phyloP scores from a whole-genome alignment of 2,888 invertebrate species.

The Caenorhabditis afra region DNA sequence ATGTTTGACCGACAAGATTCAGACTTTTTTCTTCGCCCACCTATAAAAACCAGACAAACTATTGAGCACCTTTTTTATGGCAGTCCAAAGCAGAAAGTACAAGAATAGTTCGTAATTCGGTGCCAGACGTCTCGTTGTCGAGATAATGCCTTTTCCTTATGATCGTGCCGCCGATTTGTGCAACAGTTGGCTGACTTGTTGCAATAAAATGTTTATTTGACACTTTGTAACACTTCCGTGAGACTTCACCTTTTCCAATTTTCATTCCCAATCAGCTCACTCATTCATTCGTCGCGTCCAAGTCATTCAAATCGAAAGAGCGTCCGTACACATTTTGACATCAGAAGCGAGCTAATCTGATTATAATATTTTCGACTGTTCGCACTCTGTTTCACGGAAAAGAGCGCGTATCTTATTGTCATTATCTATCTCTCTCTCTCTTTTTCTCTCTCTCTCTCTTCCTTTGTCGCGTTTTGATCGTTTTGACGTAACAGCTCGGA shows the following conservation, averaged over 20 bases:
- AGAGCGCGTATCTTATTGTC: background rate
- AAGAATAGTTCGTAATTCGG: slow-evolving; percentile 20
- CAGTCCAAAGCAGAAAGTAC: too few relatives aligned
- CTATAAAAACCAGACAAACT: too few relatives aligned
- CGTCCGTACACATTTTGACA: background rate
- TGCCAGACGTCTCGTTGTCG: background rate
- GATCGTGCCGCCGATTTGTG: slow-evolving; percentile 31
- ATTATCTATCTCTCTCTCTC: too few relatives aligned
- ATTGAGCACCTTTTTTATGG: too few relatives aligned
- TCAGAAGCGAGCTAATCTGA: slow-evolving; percentile 25
- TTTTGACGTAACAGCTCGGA: slow-evolving; percentile 24
- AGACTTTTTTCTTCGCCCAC: too few relatives aligned
- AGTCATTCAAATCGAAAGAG: background rate
- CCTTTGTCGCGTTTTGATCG: background rate
- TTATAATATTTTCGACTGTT: slow-evolving; percentile 45
- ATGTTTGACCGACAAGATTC: background rate
- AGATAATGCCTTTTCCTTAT: slow-evolving; percentile 25
- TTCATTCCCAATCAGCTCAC: background rate
- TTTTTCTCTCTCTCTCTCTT: background rate
- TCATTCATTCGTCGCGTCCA: too few relatives aligned
- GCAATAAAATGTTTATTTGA: slow-evolving; percentile 13
- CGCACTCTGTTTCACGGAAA: slow-evolving; percentile 25
- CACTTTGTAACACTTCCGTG: slow-evolving; percentile 12
- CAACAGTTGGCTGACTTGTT: slow-evolving; percentile 21
- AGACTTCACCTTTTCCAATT: background rate